Conservation (phyloP, 2,888 invertebrate genomes). For the Prosapia bicincta region DNA sequence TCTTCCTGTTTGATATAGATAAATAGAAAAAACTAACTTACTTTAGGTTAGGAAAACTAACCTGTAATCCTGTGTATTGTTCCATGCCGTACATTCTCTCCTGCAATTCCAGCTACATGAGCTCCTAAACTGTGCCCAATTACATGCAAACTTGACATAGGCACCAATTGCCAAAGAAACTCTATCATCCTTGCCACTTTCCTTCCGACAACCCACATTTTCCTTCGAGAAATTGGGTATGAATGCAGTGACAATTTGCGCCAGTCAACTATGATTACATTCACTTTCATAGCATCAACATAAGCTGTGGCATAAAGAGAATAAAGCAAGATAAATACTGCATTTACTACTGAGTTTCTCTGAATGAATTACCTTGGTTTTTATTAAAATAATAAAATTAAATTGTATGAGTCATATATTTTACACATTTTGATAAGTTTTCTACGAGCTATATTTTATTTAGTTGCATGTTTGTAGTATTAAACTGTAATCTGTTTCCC, state of each 20-base stretch:
- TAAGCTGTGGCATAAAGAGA: constrained; percentile 9
- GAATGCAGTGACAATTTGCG: constrained; percentile 16
- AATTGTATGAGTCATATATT: no score
- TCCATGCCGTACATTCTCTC: background rate
- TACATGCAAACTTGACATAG: background rate
- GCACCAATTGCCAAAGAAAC: constrained; percentile 12
- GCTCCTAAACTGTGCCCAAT: constrained; percentile 20
- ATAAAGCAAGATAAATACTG: no score
- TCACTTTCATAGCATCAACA: constrained; percentile 6
- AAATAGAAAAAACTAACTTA: no score
- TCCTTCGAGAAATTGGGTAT: background rate
- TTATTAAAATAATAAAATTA: no score
- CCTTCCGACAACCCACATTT: constrained; percentile 12
- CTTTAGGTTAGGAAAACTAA: no score
- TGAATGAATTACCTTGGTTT: no score
- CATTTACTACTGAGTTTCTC: no score
- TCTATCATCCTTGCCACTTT: constrained; percentile 11
- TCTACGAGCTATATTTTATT: no score
- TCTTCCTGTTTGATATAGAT: no score
- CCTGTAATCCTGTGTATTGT: constrained; percentile 16
- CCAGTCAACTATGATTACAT: constrained; percentile 19
- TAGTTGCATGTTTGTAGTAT: no score
- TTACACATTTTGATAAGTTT: no score
- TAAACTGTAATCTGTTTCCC: no score
- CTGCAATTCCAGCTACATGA: constrained; percentile 16